Percentiles rank a stretch among this genome's conserved stretches.
These are phyloP conservation scores for Rapana venosa DNA, from an alignment of 2,888 invertebrate species.

Conservation along the genomic window DNA sequence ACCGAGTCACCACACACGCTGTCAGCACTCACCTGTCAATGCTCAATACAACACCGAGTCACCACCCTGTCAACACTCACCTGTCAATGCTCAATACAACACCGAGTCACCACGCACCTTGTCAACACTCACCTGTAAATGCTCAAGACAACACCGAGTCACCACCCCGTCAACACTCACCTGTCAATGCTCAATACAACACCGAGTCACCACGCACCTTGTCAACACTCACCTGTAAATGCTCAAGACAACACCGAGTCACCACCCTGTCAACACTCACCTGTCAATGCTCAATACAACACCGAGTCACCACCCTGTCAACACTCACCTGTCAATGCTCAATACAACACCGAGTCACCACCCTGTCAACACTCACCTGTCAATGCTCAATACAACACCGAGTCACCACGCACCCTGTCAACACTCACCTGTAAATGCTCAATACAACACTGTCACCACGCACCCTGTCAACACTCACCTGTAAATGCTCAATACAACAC, in stretches of 20 bases:
- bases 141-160: not conserved
- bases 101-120: too few relatives aligned
- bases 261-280: too few relatives aligned
- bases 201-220: too few relatives aligned
- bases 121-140: constrained; percentile 28
- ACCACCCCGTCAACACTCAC: too few relatives aligned
- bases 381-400: not conserved
- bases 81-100: not conserved
- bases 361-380: too few relatives aligned
- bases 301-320: too few relatives aligned
- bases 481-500: not conserved
- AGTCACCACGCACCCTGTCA: too few relatives aligned
- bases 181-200: not conserved
- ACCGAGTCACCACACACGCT: too few relatives aligned
- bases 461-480: too few relatives aligned
- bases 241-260: not conserved
- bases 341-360: not conserved
- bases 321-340: constrained; percentile 12
- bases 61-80: too few relatives aligned
- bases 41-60: not conserved
- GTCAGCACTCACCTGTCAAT: not conserved
- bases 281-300: not conserved
- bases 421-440: constrained; percentile 18
- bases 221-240: constrained; percentile 28
- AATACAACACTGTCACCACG: not conserved